phyloP scores from a whole-genome alignment of 1,140 invertebrate genomes.

The Anastrepha obliqua region DNA sequence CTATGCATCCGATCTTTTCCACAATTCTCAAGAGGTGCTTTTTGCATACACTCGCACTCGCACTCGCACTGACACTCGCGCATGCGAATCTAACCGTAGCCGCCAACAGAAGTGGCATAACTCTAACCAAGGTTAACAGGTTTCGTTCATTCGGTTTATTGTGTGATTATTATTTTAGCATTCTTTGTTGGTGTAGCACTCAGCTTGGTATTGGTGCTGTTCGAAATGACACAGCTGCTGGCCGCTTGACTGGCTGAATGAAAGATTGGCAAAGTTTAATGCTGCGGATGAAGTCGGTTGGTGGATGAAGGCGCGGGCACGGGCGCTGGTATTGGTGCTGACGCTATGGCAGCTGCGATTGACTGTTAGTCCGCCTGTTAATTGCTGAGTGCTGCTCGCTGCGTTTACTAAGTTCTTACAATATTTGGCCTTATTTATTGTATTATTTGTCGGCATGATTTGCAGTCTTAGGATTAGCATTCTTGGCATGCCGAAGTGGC shows the following conservation, averaged over 20 bases:
- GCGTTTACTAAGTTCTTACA: background rate
- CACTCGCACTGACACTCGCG: background rate
- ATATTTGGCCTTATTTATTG: constrained; percentile 37
- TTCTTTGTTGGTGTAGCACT: background rate
- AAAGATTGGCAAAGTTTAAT: background rate
- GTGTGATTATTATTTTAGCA: constrained; percentile 2
- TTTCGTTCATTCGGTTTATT: constrained; percentile 13
- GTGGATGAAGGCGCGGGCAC: background rate
- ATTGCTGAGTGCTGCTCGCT: background rate
- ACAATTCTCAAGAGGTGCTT: no score
- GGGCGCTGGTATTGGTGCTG: background rate
- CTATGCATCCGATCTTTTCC: background rate
- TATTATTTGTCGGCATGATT: background rate
- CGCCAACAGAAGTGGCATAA: constrained; percentile 51
- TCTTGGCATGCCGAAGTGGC: background rate
- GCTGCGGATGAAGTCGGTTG: no score
- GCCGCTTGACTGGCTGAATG: background rate
- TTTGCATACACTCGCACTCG: background rate
- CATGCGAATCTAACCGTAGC: constrained; percentile 16
- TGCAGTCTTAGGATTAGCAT: background rate
- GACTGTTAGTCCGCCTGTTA: no score
- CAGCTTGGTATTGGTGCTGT: background rate
- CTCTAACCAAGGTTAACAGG: constrained; percentile 46
- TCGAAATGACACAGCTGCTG: constrained; percentile 6
- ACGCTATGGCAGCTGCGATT: background rate